Evolutionary conservation across 2,113 vertebrate species (phyloP), one percentile per base, ranked within the genome.

Genomic region (Paralichthys olivaceus): DNA sequence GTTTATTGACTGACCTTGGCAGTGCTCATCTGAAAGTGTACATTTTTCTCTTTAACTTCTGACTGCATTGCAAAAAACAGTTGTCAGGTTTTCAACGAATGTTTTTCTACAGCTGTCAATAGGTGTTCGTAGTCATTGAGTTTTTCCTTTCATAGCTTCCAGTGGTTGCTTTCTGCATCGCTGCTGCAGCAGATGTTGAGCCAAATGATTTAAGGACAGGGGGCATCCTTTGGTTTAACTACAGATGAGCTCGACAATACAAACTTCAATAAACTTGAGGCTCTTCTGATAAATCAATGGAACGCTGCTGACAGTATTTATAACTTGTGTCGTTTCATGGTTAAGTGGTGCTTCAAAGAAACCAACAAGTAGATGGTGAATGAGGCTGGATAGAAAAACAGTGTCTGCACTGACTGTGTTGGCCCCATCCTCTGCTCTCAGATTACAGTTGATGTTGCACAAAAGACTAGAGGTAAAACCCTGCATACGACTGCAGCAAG

Each of bases 311-410:
- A 75, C 17, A 34, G 43, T 26, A 17, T 61, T 51, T 61, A 32
- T 29, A 22, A 58, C 75, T 62, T 57, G 59, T 45, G 47, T 59
- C 29, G 12, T 19, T 55, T 81, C 60, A 76, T n/a, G 11, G 83
- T 80, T 65, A 82, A 85, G 72, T 60, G 75, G 25, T 20, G 22
- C 76, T 84, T 23, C 0, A 66, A 43, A 47, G 20, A 51, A 77
- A 69, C 20, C 59, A 62, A 53, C 17, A 15, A 12, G 26, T 12
- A 64, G n/a, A n/a, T 25, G 22, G 19, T 28, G 51, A 77, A 60
- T 8, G 23, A 32, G n/a, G 43, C 45, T 51, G 6, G 22, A 56
- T 6, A 4, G 23, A 20, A 43, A 37, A 11, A n/a, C 32, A 56
- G 23, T 56, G 59, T 72, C 71, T 69, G 65, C 53, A 68, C 14